Base-by-base conservation (phyloP, 2,113 vertebrate species). In the Galemys pyrenaicus region DNA sequence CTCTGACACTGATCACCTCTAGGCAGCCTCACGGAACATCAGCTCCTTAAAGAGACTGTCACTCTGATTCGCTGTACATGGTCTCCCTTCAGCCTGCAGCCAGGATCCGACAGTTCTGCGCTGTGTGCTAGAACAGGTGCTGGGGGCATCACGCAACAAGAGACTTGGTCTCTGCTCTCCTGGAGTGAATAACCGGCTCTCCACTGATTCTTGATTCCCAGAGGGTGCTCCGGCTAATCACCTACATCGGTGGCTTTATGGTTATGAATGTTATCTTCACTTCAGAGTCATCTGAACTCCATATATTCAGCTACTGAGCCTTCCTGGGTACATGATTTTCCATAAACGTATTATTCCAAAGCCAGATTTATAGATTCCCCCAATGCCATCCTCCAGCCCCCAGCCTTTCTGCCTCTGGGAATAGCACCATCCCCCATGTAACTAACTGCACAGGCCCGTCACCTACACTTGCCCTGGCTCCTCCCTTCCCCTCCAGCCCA, bases 361-460 rank as follows among this genome's bases (percentile, higher is more conserved):
- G 54, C n/a, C n/a, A 35, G 24, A 86, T 24, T 44, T 79, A 56
- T 67, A 46, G 54, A 80, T 77, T 62, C 35, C 49, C 37, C 2
- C 17, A 32, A 35, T 26, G 5, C 13, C 11, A n/a, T n/a, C 10
- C 32, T 22, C 22, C 62, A 60, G 81, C 7, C 54, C 22, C 8
- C 0, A 0, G 2, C 30, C 32, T 39, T 39, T 20, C 71, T 19
- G 0, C 44, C 44, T 20, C 77, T 60, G 0, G 5, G 24, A 74
- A 51, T 4, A 37, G 30, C 91, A 73, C 39, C 44, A 17, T 39
- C 13, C 2, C 32, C 20, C 32, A 24, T 30, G 32, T 26, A 3
- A 44, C 13, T 26, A 3, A 44, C 13, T 54, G 3, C 26, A 73
- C 37, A 82, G 49, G 37, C 32, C 35, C 22, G 7, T 32, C n/a